Base-by-base conservation (phyloP, 2,888 invertebrate genomes). In the Erebia palarica region DNA sequence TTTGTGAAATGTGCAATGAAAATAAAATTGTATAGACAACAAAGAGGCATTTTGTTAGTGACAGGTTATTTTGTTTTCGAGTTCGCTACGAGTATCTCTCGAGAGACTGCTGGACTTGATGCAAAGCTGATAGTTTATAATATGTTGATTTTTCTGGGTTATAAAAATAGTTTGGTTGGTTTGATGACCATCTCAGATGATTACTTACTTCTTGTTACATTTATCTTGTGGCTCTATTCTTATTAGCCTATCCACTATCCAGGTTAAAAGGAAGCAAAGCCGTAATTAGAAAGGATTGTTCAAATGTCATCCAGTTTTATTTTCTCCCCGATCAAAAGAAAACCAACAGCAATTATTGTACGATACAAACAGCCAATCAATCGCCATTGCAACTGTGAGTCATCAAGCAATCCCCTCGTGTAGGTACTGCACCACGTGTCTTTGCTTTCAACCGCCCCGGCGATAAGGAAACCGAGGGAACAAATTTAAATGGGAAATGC, bases 401-500 rank as follows among this genome's bases (percentile, higher is more conserved):
- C 84, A 83, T 80, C 81, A 73, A 65, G 68, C 74, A 65, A 73
- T 68, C 79, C 81, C 83, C 80, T 78, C 76, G 68, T 75, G 78
- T 76, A 76, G 77, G 78, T 36, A 36, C 36, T 36, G 80, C 81
- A 80, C 75, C 80, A 77, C 78, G 77, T 79, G 77, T 76, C 76
- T 75, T 73, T 74, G 77, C 78, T 75, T 78, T 74, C 70, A 71
- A 78, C 72, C 73, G 75, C 79, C 78, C 80, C 85, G 84, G 81
- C 86, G 87, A 88, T 87, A 88, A 88, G 88, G 86, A 88, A 87
- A 84, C 83, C 81, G 81, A 84, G 90, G 89, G 90, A 86, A 85
- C 89, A 85, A 86, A 89, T 89, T 89, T 86, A 89, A 91, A 91
- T 86, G 86, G 91, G 89, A 91, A 90, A 89, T 85, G 89, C 86